Conservation (phyloP, 2,113 vertebrate genomes). For the Xiphophorus hellerii region DNA sequence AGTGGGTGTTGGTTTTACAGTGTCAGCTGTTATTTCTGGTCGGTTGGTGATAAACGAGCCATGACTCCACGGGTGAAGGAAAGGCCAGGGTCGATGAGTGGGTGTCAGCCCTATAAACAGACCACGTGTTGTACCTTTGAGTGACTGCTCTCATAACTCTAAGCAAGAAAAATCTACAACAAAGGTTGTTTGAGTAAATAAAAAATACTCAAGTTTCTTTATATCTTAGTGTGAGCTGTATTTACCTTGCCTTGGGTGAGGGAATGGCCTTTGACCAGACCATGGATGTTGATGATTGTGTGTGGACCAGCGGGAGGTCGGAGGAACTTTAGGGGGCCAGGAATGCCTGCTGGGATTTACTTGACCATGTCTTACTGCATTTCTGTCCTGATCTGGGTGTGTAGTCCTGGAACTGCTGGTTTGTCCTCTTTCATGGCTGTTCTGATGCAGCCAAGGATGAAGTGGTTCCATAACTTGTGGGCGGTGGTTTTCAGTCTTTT, state of each 20-base stretch:
- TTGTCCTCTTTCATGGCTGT: slow-evolving; percentile 48
- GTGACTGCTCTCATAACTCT: not conserved
- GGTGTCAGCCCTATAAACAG: slow-evolving; percentile 50
- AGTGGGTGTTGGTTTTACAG: slow-evolving; percentile 65
- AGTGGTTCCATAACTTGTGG: slow-evolving; percentile 59
- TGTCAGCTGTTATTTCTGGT: slow-evolving; percentile 78
- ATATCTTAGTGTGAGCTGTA: not conserved
- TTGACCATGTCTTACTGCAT: slow-evolving; percentile 15
- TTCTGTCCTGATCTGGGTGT: slow-evolving; percentile 36
- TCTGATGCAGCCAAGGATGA: slow-evolving; percentile 76
- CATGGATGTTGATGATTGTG: slow-evolving; percentile 45
- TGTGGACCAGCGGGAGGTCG: slow-evolving; percentile 60
- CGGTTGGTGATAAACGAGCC: slow-evolving; percentile 69
- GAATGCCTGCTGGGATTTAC: slow-evolving; percentile 33
- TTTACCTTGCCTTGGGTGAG: slow-evolving; percentile 59
- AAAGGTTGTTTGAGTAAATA: not conserved
- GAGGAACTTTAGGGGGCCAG: slow-evolving; percentile 47
- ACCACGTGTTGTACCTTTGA: not conserved
- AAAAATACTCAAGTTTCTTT: not conserved
- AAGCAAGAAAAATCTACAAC: not conserved
- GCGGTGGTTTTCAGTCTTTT: slow-evolving; percentile 40
- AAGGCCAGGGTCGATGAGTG: slow-evolving; percentile 58
- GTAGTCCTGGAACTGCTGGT: slow-evolving; percentile 16
- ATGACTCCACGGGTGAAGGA: slow-evolving; percentile 56
- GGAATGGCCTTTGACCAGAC: slow-evolving; percentile 55